Evolutionary conservation across 2,797 vertebrate genomes (phyloP), one percentile per base, ranked within the genome.

Genomic region (Tachyglossus aculeatus): DNA sequence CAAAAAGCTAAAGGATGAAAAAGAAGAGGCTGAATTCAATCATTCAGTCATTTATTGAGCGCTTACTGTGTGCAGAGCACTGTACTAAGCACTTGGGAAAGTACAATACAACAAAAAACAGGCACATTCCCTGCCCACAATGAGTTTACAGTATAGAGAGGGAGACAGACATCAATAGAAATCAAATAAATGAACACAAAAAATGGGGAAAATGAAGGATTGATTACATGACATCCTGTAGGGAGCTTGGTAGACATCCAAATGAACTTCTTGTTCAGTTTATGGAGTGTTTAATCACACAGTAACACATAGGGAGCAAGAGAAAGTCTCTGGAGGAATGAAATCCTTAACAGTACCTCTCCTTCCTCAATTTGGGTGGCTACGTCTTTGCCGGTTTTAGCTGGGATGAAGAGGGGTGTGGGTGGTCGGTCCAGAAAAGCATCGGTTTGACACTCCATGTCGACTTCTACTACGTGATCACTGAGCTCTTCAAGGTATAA

Each of bases 401-500:
- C 94, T 66, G 97, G 96, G 77, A 98, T 92, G 66, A 98, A 99
- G 58, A 98, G 90, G 0, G 96, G 96, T 52, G 94, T 95, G 16
- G 93, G 75, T 13, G 96, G 96, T 92, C 86, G 95, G 79, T 97
- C 95, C 92, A 98, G 81, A 88, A 99, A 97, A 0, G 90, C 91
- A 73, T 99, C 98, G 24, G 97, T 99, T 90, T 99, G 98, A 88
- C 96, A 97, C 71, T 95, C 93, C 44, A 77, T 82, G 45, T 95
- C 94, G 56, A 80, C 77, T 33, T 94, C 88, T 82, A 91, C 82
- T 67, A 94, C 18, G 2, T 75, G 71, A 47, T 96, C 93, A 77
- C 91, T 92, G 85, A 99, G 89, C 78, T 98, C 96, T 89, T 99
- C 97, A 34, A 99, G 93, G 82, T 98, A 98, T 47, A 93, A 80